Evolutionary conservation across 1,140 invertebrate genomes (phyloP).

Genomic region (Drosophila pseudoobscura): DNA sequence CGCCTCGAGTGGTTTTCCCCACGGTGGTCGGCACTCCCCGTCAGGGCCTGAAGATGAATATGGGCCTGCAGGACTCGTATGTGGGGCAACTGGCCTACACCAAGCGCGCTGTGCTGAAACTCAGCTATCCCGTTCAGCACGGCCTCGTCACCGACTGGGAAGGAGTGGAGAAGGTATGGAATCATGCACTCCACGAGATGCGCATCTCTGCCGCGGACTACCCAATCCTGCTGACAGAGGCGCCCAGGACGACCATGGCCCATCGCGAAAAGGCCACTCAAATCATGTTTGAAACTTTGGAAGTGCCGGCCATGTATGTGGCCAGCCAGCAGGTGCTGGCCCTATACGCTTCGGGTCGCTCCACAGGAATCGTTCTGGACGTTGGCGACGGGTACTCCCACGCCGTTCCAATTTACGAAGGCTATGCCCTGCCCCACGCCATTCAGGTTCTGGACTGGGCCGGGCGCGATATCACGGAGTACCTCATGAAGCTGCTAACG

Average conservation of each 20-base stretch:
- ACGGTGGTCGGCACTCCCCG: constrained; percentile 91
- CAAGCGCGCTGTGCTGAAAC: constrained; percentile 91
- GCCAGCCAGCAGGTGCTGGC: constrained; percentile 88
- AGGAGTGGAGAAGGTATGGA: constrained; percentile 92
- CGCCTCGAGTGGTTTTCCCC: constrained; percentile 90
- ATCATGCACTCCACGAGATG: constrained; percentile 91
- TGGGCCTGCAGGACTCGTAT: constrained; percentile 96
- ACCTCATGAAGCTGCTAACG: too few species aligned
- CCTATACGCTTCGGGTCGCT: constrained; percentile 92
- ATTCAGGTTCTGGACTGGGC: constrained; percentile 94
- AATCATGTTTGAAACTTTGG: constrained; percentile 92
- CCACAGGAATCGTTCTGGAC: constrained; percentile 91
- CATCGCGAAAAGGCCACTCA: constrained; percentile 92
- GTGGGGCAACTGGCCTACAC: constrained; percentile 92
- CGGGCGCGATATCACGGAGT: constrained; percentile 91
- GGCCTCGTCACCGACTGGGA: constrained; percentile 93
- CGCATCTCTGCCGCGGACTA: constrained; percentile 94
- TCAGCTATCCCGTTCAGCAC: constrained; percentile 90
- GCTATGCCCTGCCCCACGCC: constrained; percentile 88
- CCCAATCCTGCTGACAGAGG: constrained; percentile 92
- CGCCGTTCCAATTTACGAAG: constrained; percentile 93
- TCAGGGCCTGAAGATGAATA: constrained; percentile 96
- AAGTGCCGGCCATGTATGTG: constrained; percentile 90
- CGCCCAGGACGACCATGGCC: constrained; percentile 92
- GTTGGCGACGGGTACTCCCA: constrained; percentile 93